A percentile compares a stretch with the other conserved stretches of the same genome.
Conservation (phyloP, 2,888 invertebrate genomes). For the Cyaniris semiargus region DNA sequence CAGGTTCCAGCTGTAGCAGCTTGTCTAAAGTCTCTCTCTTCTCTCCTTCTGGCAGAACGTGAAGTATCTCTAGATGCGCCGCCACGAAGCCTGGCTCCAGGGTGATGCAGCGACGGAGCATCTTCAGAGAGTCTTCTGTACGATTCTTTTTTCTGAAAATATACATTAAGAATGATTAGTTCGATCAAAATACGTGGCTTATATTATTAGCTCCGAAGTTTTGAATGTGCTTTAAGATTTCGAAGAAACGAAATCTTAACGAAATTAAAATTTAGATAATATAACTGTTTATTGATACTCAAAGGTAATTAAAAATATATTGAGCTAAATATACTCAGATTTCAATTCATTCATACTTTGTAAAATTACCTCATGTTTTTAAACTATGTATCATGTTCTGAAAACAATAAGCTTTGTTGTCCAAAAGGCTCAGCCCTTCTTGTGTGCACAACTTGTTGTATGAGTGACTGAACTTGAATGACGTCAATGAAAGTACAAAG, state of each 20-base stretch:
- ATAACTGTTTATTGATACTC: too few relatives aligned
- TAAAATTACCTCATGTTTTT: background rate
- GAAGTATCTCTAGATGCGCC: conserved; percentile 84
- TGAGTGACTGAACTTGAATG: background rate
- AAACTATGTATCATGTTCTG: background rate
- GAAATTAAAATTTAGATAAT: too few relatives aligned
- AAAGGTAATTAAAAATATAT: too few relatives aligned
- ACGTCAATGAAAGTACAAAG: conserved; percentile 6
- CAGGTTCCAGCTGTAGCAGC: conserved; percentile 84
- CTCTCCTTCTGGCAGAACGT: conserved; percentile 74
- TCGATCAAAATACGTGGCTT: too few relatives aligned
- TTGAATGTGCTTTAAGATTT: too few relatives aligned
- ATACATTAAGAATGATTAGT: background rate
- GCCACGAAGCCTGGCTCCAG: conserved; percentile 85
- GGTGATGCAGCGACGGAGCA: conserved; percentile 84
- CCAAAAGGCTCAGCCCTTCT: background rate
- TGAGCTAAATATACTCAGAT: too few relatives aligned
- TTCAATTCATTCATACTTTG: too few relatives aligned
- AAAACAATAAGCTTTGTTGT: background rate
- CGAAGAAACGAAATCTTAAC: too few relatives aligned
- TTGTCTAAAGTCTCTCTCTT: conserved; percentile 81
- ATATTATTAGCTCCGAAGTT: too few relatives aligned
- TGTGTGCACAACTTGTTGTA: background rate
- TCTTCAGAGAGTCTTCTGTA: conserved; percentile 82
- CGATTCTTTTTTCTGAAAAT: conserved; percentile 83